Percentiles rank a stretch among this genome's conserved stretches.
phyloP scores from a whole-genome alignment of 2,113 vertebrate species.

The Bambusicola thoracicus region DNA sequence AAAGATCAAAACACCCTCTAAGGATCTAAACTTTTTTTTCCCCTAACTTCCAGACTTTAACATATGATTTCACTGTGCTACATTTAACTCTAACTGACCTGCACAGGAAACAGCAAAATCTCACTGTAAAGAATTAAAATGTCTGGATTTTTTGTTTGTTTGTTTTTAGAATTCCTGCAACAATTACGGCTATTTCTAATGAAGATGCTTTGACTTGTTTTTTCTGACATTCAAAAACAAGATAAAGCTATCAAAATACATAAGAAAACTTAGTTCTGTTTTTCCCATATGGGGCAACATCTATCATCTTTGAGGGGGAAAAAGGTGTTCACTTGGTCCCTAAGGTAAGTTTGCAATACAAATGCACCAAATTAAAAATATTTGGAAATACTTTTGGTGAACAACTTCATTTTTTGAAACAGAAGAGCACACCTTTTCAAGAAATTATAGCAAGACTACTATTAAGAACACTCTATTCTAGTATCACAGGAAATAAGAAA shows the following conservation, averaged over 20 bases:
- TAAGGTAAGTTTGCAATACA: neutral
- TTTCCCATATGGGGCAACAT: neutral
- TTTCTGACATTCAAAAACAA: neutral
- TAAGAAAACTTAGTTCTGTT: neutral
- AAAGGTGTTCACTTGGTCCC: neutral
- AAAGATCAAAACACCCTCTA: neutral
- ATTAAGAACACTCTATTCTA: neutral
- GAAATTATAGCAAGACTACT: neutral
- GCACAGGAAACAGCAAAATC: neutral
- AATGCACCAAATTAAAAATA: fast-evolving
- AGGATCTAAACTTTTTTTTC: neutral
- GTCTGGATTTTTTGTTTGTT: neutral
- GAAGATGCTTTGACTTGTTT: neutral
- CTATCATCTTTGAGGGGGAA: neutral
- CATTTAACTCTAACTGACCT: neutral
- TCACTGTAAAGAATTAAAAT: neutral
- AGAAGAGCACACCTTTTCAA: neutral
- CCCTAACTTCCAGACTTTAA: neutral
- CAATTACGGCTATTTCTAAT: neutral
- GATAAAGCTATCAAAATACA: neutral
- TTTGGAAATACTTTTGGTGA: neutral
- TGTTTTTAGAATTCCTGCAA: neutral
- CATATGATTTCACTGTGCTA: neutral
- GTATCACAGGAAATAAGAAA: neutral
- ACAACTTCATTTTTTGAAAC: neutral